Evolutionary conservation across 2,888 invertebrate genomes (phyloP).

Genomic region (Zygogramma bicolorata): DNA sequence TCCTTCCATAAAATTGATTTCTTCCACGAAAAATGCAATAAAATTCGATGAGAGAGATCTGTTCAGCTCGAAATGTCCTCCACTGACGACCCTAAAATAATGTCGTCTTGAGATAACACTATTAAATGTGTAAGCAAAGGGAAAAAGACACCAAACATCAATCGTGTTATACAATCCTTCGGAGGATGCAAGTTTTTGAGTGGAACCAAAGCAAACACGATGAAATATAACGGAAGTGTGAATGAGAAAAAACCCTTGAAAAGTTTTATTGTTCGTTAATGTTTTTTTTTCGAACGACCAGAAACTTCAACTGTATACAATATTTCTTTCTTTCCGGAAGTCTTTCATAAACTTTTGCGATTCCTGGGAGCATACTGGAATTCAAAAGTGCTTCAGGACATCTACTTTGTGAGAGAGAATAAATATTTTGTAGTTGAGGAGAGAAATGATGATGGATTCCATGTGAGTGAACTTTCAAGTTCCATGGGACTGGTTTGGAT

Average conservation of each 20-base stretch:
- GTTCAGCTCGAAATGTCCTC: not conserved
- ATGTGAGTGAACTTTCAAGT: too few relatives aligned
- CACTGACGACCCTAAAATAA: not conserved
- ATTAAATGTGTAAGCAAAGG: not conserved
- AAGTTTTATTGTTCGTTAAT: conserved; percentile 30
- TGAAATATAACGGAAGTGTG: conserved; percentile 42
- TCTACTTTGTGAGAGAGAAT: too few relatives aligned
- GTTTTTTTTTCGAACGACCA: conserved; percentile 18
- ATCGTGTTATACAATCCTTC: conserved; percentile 42
- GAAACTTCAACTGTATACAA: conserved; percentile 25
- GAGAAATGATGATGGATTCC: too few relatives aligned
- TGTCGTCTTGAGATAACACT: not conserved
- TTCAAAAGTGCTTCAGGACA: not conserved
- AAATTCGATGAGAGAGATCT: not conserved
- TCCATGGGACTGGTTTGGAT: too few relatives aligned
- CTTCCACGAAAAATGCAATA: not conserved
- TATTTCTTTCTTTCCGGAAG: conserved; percentile 23
- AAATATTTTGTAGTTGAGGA: too few relatives aligned
- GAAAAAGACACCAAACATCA: conserved; percentile 34
- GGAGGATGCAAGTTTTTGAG: conserved; percentile 40
- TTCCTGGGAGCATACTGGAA: not conserved
- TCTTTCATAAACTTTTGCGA: not conserved
- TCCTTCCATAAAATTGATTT: not conserved
- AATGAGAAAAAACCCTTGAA: conserved; percentile 35
- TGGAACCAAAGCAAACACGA: conserved; percentile 42